Conservation (phyloP, 2,888 invertebrate genomes). For the Scaeva pyrastri region DNA sequence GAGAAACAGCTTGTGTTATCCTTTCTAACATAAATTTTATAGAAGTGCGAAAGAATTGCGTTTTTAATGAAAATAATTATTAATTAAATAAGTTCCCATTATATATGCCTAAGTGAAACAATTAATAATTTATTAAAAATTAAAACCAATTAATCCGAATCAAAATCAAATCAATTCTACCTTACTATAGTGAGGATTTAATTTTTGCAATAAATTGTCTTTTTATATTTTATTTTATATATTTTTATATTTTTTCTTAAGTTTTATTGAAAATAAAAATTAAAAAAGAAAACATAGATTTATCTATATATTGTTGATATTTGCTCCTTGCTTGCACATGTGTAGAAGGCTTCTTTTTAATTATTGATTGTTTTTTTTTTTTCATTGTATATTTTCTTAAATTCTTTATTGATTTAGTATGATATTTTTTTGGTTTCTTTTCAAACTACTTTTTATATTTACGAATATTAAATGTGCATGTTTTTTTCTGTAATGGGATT, state of each 20-base stretch:
- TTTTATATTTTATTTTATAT: slow-evolving; percentile 43
- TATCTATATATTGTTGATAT: slow-evolving; percentile 50
- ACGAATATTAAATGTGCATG: slow-evolving; percentile 69
- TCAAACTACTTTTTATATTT: slow-evolving; percentile 16
- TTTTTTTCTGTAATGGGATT: slow-evolving; percentile 60
- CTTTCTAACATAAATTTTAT: slow-evolving; percentile 4
- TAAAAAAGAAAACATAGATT: slow-evolving; percentile 29
- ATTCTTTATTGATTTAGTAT: slow-evolving; percentile 19
- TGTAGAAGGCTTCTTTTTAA: slow-evolving; percentile 71
- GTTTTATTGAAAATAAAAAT: slow-evolving; percentile 31
- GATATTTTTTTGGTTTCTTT: slow-evolving; percentile 30
- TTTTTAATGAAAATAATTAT: not conserved
- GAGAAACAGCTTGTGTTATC: slow-evolving; percentile 35
- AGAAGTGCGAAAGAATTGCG: slow-evolving; percentile 2
- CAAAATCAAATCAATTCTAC: slow-evolving; percentile 67
- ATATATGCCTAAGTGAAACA: not conserved
- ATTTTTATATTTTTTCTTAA: slow-evolving; percentile 31
- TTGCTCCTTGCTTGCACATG: slow-evolving; percentile 72
- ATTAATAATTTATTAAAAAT: not conserved
- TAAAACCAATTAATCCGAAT: slow-evolving; percentile 18
- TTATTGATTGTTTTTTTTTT: slow-evolving; percentile 21
- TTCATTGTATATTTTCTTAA: slow-evolving; percentile 24
- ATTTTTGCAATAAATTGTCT: slow-evolving; percentile 27
- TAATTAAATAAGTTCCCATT: not conserved
- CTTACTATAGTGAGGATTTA: slow-evolving; percentile 77